Evolutionary conservation across 2,113 vertebrate species (phyloP), one percentile per base, ranked within the genome.

Genomic region (Oostethus manadensis): DNA sequence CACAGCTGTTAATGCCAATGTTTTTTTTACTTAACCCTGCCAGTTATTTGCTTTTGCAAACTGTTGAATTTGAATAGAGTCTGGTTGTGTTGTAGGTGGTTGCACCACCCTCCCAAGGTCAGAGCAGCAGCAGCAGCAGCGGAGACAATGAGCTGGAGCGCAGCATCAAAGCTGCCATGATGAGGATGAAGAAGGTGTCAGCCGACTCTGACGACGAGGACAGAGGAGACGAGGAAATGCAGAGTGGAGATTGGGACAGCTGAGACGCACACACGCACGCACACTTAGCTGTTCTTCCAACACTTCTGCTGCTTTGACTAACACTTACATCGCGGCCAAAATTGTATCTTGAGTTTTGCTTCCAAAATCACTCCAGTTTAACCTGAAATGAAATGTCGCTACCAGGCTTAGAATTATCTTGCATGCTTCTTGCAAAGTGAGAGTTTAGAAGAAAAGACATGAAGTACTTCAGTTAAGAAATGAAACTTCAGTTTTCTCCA

Each of bases 161-260:
- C 10, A 98, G 94, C 85, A 98, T 98, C 79, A 91, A 90, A 78
- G 94, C 92, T 0, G 96, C 89, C 62, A 96, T 99, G 81, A 86
- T 93, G 87, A 92, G 97, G 79, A 98, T 99, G 89, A 94, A 97
- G 88, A 93, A 89, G 58, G 92, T 94, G 56, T 91, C 95, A 0
- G 85, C 91, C 0, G 95, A 96, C 78, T 98, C 94, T 11, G 94
- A 95, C 1, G 92, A 93, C 0, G 50, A 53, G 10, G 81, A 84
- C 49, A 47, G 69, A 60, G 56, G 62, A 35, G 79, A 87, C 88
- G 82, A 87, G 0, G 68, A 73, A 13, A 64, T 22, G 3, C 76
- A 47, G 10, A 78, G 20, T 17, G 6, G 51, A 26, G 86, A 87
- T 13, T 87, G 86, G 86, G 86, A 87, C 64, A 84, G 74, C 74